Percentiles rank a stretch among this genome's conserved stretches.
Conservation (phyloP, 2,797 vertebrate species). For the Fringilla coelebs region DNA sequence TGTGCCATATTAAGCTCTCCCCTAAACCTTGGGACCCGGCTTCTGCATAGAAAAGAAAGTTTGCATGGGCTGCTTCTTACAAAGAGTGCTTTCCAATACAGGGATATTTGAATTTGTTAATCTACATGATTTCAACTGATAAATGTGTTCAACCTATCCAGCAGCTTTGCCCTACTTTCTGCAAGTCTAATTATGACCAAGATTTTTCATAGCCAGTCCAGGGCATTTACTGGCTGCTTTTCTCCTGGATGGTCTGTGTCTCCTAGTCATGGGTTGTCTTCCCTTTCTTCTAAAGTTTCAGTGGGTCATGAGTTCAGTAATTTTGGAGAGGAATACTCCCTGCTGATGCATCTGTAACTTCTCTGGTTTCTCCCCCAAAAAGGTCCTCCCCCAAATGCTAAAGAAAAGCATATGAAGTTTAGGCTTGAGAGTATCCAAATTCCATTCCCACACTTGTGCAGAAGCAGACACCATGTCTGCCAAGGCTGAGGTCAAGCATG, state of each 20-base stretch:
- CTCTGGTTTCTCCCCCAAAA: background rate
- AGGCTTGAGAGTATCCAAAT: background rate
- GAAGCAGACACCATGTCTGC: slow-evolving; percentile 29
- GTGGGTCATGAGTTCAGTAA: background rate
- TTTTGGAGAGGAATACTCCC: background rate
- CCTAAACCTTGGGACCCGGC: background rate
- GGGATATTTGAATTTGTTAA: background rate
- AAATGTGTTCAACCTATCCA: background rate
- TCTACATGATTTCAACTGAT: background rate
- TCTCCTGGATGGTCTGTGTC: background rate
- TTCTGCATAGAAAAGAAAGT: background rate
- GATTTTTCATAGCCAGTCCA: background rate
- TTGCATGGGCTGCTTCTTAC: background rate
- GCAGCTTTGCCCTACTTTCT: background rate
- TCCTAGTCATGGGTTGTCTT: background rate
- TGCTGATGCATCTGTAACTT: background rate
- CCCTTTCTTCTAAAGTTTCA: background rate
- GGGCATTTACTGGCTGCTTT: background rate
- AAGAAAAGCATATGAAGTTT: background rate
- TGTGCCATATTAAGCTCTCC: background rate
- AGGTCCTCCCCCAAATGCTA: background rate
- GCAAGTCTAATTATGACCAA: background rate
- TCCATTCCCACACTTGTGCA: slow-evolving; percentile 47
- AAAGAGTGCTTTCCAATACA: background rate
- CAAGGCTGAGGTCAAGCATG: slow-evolving; percentile 47